Base-by-base conservation (phyloP, 2,113 vertebrate genomes). In the Chloropsis cyanopogon region DNA sequence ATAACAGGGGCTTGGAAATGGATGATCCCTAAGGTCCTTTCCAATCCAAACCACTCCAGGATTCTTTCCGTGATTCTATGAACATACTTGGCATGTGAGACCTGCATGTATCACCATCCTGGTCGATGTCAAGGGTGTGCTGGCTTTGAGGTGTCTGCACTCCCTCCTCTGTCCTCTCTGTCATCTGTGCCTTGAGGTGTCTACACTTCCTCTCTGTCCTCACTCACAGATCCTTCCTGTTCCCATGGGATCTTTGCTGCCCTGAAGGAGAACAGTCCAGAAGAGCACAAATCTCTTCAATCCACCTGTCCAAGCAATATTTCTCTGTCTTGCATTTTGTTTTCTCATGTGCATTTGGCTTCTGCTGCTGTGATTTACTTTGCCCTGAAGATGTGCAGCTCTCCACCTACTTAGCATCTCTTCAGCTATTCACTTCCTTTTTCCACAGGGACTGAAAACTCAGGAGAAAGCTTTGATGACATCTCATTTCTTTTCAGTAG, bases 301-400 rank as follows among this genome's bases (percentile, higher is more conserved):
- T 39, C 37, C 37, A 18, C 14, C 6, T 4, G 7, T 61, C 25
- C 33, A 47, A 69, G 66, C 0, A 4, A 46, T 0, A 3, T 39
- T 83, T 65, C 33, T 60, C 16, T 64, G 75, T 37, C 80, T 65
- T 72, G 12, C 8, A 1, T 52, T 72, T 71, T 39, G 33, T 77
- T 85, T 90, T 60, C 53, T 60, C 1, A 0, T 7, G 21, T 4
- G 28, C 19, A 18, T 56, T 80, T 86, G 57, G 11, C 46, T 88
- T 71, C 54, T 80, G 35, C 25, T 90, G 78, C 78, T 70, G 33
- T 61, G 31, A 65, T 88, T 81, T 50, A 15, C 22, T 65, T 50
- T 29, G 57, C 61, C 41, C 31, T 66, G 42, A 50, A n/a, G 39
- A 70, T 41, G 46, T 39, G n/a, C 39, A 35, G 44, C 50, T 15